Evolutionary conservation across 2,888 invertebrate genomes (phyloP), one percentile per base, ranked within the genome.

Genomic region (Lottia scabra): DNA sequence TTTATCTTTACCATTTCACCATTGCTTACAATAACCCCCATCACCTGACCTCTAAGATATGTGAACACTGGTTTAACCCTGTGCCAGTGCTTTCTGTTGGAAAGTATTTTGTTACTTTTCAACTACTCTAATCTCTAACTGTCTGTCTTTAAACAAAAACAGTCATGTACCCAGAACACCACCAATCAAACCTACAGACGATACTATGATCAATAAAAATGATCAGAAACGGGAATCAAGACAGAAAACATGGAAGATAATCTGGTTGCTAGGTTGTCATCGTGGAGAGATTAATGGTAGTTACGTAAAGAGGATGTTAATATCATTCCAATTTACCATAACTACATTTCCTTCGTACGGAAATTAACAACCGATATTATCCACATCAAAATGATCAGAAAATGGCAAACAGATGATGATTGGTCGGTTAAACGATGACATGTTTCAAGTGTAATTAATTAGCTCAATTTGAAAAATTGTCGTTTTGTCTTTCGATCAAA

Each of bases 191-290:
- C n/a, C n/a, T n/a, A n/a, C n/a, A 38, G 38, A 8, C 5, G 38
- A 38, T 38, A 38, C 38, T 8, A 10, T 38, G 38, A 56, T 56
- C 56, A 56, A 56, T 56, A 23, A 23, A 6, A 23, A 23, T 23
- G 56, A 56, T 56, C 56, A 56, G 23, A 56, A 23, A 56, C 23
- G 19, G 10, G 19, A 5, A 56, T 56, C 23, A 23, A 56, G 56
- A 56, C 56, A 56, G 56, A 56, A 56, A 56, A 56, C 56, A 56
- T 23, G 19, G 56, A 56, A 56, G 38, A 56, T 56, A 23, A 56
- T 56, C 19, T 10, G 10, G 56, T 56, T 56, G 56, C 56, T 56
- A 23, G 56, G 56, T 23, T 56, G 56, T 56, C 56, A 56, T 56
- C 56, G 19, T 23, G 19, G 56, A 16, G 19, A 23, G 13, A 56